phyloP scores from a whole-genome alignment of 2,888 invertebrate genomes.

The Spatulosminthurus flaviceps region DNA sequence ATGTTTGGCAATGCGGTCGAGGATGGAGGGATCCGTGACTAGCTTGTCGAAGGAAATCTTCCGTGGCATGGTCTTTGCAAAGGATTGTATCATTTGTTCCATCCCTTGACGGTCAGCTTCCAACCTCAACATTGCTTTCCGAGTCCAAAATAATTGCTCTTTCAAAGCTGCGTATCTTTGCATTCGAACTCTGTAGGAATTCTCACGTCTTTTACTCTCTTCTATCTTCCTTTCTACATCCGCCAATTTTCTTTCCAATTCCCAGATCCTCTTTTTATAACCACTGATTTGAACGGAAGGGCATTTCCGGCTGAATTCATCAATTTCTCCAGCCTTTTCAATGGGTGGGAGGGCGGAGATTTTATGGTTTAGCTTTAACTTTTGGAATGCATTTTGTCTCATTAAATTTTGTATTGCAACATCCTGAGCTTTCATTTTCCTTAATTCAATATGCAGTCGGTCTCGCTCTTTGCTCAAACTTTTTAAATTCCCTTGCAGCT shows the following conservation, averaged over 20 bases:
- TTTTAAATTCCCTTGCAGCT: constrained; percentile 49
- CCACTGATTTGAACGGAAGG: constrained; percentile 52
- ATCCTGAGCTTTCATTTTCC: constrained; percentile 55
- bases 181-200: constrained; percentile 52
- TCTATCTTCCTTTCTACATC: constrained; percentile 55
- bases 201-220: constrained; percentile 55
- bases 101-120: constrained; percentile 58
- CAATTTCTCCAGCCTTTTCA: not conserved
- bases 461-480: constrained; percentile 49
- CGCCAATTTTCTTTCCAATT: constrained; percentile 53
- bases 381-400: constrained; percentile 52
- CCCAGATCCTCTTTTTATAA: constrained; percentile 59
- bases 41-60: constrained; percentile 59
- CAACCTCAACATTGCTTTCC: constrained; percentile 58
- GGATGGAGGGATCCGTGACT: constrained; percentile 60
- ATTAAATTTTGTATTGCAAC: constrained; percentile 54
- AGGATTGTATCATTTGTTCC: constrained; percentile 53
- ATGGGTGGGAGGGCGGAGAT: constrained; percentile 49
- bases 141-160: constrained; percentile 61
- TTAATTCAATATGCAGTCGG: constrained; percentile 53
- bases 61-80: constrained; percentile 54
- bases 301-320: constrained; percentile 16
- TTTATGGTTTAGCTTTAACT: constrained; percentile 51
- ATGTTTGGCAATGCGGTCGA: constrained; percentile 59
- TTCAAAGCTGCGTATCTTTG: constrained; percentile 55